These are phyloP conservation scores for Naja naja DNA, from an alignment of 2,113 vertebrate species.

Conservation along the genomic window DNA sequence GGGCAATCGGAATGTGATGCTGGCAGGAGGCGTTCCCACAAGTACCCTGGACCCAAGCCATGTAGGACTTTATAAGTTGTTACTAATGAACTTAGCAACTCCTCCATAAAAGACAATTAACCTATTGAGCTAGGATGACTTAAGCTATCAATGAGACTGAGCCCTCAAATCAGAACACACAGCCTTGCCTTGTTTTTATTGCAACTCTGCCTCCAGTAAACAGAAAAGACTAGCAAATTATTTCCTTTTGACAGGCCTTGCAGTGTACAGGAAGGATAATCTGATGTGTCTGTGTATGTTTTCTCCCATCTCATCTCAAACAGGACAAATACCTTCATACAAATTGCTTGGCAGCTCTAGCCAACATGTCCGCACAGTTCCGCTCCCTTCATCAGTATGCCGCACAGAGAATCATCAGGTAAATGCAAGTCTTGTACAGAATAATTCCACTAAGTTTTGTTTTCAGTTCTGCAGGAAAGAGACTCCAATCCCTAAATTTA, in stretches of 20 bases:
- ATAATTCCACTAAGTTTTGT: not conserved
- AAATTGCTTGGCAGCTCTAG: conserved; percentile 94
- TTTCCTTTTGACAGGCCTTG: conserved; percentile 4
- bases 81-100: not conserved
- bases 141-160: not conserved
- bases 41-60: too few species aligned
- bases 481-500: not conserved
- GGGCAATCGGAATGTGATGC: too few species aligned
- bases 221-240: not conserved
- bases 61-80: too few species aligned
- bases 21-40: too few species aligned
- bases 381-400: conserved; percentile 96
- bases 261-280: accelerated
- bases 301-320: conserved; percentile 40
- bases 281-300: conserved; percentile 21
- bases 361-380: conserved; percentile 98
- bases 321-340: conserved; percentile 99
- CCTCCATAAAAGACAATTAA: not conserved
- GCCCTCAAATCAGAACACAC: accelerated
- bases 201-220: not conserved
- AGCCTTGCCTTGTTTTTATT: not conserved
- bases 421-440: conserved; percentile 44
- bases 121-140: not conserved
- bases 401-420: conserved; percentile 98
- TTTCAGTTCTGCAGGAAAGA: not conserved